Evolutionary conservation across 2,888 invertebrate species (phyloP), one percentile per base, ranked within the genome.

Genomic region (Theretra japonica): DNA sequence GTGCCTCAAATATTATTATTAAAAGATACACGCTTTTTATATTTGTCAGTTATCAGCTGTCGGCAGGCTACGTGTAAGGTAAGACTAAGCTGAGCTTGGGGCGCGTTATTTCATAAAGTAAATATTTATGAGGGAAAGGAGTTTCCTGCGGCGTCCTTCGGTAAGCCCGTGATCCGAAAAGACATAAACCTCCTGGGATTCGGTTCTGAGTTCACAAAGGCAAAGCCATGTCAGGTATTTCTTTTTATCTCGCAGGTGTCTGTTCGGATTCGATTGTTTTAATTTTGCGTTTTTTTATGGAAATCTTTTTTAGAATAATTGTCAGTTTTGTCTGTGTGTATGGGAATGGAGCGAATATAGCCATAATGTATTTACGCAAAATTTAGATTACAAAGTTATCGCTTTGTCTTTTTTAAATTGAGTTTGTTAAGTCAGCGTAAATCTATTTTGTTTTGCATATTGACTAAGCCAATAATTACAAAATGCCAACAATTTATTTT

Each of bases 41-140:
- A 86, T 86, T 86, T 85, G 79, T 80, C 86, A 88, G 89, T 90
- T 91, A 91, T 90, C 92, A 92, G 91, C 91, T 90, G 90, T 82
- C 83, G 80, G 82, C 90, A 90, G 86, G 79, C 86, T 82, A 87
- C 87, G 83, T 87, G 87, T 89, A 82, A 72, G 77, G 74, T 33
- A 73, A 84, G 83, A 85, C 88, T 90, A 86, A 91, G 91, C 88
- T 85, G 83, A 88, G 88, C 90, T 88, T 79, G 79, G 85, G 87
- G 88, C 88, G 86, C 85, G 90, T 93, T 93, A 92, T 94, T 93
- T 94, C 91, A 91, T 94, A 93, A 91, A 90, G 93, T 94, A 94
- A 94, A 94, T 94, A 94, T 94, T 94, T 94, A 93, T 94, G 92
- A 93, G 90, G 85, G 84, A 88, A 89, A 89, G 88, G 90, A 90